These are phyloP conservation scores for Agonopterix arenella DNA, from an alignment of 2,888 invertebrate genomes.

Conservation along the genomic window DNA sequence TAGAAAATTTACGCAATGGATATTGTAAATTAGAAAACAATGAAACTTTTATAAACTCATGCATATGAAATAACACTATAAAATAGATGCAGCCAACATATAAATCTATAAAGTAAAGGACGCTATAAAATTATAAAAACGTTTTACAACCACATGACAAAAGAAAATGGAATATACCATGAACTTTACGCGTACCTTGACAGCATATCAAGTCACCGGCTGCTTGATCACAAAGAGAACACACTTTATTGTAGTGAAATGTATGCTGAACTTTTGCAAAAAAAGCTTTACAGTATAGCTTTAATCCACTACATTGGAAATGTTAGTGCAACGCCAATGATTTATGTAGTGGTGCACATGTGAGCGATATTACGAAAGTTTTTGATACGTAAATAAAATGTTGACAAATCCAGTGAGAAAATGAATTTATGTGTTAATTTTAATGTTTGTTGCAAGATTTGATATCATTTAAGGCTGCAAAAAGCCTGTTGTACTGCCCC, in stretches of 20 bases:
- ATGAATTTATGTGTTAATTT: too few relatives aligned
- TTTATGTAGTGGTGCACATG: conserved; percentile 5
- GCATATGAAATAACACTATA: background rate
- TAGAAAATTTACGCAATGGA: too few relatives aligned
- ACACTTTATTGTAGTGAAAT: conserved; percentile 35
- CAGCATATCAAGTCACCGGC: conserved; percentile 76
- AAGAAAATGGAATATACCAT: conserved; percentile 18
- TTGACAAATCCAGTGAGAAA: too few relatives aligned
- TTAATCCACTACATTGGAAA: conserved; percentile 7
- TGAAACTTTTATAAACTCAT: background rate
- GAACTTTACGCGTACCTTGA: conserved; percentile 62
- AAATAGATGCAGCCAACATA: conserved; percentile 12
- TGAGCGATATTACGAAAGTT: too few relatives aligned
- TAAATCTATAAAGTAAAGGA: conserved; percentile 6
- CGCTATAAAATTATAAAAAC: conserved; percentile 9
- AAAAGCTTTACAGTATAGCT: conserved; percentile 5
- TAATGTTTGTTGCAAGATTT: too few relatives aligned
- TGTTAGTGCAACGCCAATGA: conserved; percentile 10
- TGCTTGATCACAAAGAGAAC: conserved; percentile 68
- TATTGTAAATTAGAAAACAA: too few relatives aligned
- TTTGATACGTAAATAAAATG: too few relatives aligned
- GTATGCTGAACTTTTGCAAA: conserved; percentile 4
- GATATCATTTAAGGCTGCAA: too few relatives aligned
- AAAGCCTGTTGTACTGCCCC: too few relatives aligned
- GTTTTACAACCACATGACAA: conserved; percentile 18